Conservation (phyloP, 2,797 vertebrate genomes). For the Pristis pectinata region DNA sequence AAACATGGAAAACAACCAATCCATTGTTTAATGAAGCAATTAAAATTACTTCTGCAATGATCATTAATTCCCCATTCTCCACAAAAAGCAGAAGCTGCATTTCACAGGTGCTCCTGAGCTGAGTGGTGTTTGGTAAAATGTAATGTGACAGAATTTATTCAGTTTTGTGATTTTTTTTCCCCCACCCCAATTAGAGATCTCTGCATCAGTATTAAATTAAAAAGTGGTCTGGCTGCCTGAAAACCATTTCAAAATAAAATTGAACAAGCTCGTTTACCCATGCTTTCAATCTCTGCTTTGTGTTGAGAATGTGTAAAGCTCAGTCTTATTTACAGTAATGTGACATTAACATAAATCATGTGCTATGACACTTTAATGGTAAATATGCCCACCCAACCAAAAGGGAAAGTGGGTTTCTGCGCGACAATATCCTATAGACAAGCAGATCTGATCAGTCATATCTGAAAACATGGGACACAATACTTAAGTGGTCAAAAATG, state of each 20-base stretch:
- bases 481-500: not conserved
- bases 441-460: not conserved
- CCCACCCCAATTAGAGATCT: not conserved
- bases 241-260: not conserved
- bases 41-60: not conserved
- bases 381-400: not conserved
- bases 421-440: not conserved
- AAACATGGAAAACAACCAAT: not conserved
- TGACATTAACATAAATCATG: not conserved
- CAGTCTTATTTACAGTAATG: not conserved
- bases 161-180: not conserved
- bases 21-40: not conserved
- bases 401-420: not conserved
- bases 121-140: not conserved
- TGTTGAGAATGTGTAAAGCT: not conserved
- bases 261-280: not conserved
- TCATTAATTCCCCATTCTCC: not conserved
- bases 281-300: not conserved
- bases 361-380: not conserved
- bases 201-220: not conserved
- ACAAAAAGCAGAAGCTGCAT: not conserved
- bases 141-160: not conserved
- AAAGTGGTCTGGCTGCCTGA: not conserved
- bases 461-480: not conserved
- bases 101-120: not conserved